Conservation (phyloP, 2,888 invertebrate species). For the Cryptus armator region DNA sequence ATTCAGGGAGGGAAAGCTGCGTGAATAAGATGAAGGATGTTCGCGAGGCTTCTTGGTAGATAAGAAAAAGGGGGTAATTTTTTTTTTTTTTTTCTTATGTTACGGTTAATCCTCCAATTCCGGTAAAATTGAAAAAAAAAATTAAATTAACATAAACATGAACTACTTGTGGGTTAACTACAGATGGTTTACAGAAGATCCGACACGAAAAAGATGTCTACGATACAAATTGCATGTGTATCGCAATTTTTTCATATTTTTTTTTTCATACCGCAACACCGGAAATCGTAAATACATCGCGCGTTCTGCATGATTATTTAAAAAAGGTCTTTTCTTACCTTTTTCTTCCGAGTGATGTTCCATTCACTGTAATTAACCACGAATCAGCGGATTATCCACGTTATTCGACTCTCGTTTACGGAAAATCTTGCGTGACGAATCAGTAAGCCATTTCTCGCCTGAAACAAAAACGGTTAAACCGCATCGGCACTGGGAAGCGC, state of each 20-base stretch:
- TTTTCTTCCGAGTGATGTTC: not conserved
- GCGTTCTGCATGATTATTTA: not conserved
- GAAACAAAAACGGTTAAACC: constrained; percentile 35
- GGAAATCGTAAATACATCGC: not conserved
- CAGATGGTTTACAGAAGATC: not conserved
- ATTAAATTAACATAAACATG: not conserved
- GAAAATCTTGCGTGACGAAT: constrained; percentile 71
- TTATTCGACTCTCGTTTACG: constrained; percentile 64
- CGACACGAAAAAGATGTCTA: not conserved
- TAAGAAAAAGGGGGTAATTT: not conserved
- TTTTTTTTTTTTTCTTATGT: not conserved
- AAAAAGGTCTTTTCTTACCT: not conserved
- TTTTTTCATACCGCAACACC: not conserved
- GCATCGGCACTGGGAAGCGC: constrained; percentile 60
- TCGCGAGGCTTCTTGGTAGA: not conserved
- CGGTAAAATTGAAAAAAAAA: constrained; percentile 1
- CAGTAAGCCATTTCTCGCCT: constrained; percentile 54
- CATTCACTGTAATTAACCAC: constrained; percentile 11
- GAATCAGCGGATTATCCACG: constrained; percentile 32
- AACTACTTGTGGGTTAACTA: not conserved
- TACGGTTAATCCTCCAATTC: constrained; percentile 6
- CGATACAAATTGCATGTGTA: too few species aligned
- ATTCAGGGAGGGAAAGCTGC: constrained; percentile 8
- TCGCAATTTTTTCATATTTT: too few species aligned
- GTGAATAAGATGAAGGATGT: constrained; percentile 11